Base-by-base conservation (phyloP, 2,797 vertebrate species). In the Notoglanidium macrostoma region DNA sequence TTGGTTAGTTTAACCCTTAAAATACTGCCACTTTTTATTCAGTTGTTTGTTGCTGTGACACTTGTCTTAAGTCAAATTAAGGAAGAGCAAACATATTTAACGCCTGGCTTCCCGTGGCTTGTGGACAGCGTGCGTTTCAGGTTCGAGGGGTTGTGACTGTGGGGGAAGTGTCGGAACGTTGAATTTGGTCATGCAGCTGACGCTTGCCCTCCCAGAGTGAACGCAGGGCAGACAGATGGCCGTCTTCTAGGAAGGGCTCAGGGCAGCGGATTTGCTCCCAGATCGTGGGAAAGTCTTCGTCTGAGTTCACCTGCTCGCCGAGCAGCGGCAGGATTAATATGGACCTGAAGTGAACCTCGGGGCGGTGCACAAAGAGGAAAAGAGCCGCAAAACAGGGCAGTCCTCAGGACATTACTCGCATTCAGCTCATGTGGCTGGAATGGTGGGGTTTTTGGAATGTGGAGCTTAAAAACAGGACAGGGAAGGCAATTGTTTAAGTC, bases 261-360 rank as follows among this genome's bases (percentile, higher is more conserved):
- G 95, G 93, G 95, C 94, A 90, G 90, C 91, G 93, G 94, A 94
- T 95, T 95, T 95, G 93, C 94, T 93, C 92, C 90, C 90, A 93
- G 95, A 96, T 94, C 95, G 95, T 96, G 96, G 95, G 96, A 96
- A 96, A 95, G 94, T 94, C 95, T 95, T 92, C 92, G 95, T 93
- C 94, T 94, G 94, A 95, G 93, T 96, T 96, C 95, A 95, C 95
- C 95, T 96, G 95, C 95, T 95, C 91, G 80, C 92, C 90, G 94
- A 94, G 86, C 93, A 86, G 94, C 93, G 93, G 94, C 92, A 89
- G 94, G 95, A 95, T 95, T 95, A 95, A 95, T 93, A 93, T 92
- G 91, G 93, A 92, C 88, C 90, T 92, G 91, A 94, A 93, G 93
- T 91, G 90, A 91, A 92, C 93, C 88, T 86, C 77, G 83, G 92